Percentiles rank a stretch among this genome's conserved stretches.
These are phyloP conservation scores for Tapirus terrestris DNA, from an alignment of 2,113 vertebrate species.

Conservation along the genomic window DNA sequence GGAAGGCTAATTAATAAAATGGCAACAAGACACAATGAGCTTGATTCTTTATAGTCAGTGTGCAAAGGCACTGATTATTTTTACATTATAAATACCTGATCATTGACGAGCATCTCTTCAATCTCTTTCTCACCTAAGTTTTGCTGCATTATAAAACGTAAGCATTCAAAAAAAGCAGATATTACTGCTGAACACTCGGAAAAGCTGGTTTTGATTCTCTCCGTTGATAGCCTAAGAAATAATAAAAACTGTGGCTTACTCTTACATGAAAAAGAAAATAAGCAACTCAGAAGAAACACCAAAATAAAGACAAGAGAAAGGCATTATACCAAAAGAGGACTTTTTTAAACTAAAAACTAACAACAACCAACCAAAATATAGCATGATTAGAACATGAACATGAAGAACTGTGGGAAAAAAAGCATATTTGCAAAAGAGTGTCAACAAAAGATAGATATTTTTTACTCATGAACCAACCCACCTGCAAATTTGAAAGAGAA, in stretches of 20 bases:
- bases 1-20: neutral
- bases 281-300: no score
- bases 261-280: slow-evolving; percentile 20
- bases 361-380: neutral
- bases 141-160: slow-evolving; percentile 91
- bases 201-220: slow-evolving; percentile 89
- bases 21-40: neutral
- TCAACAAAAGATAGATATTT: neutral
- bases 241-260: slow-evolving; percentile 36
- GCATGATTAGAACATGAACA: neutral
- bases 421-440: neutral
- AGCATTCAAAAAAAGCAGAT: slow-evolving; percentile 92
- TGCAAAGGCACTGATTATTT: neutral
- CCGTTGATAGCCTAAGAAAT: slow-evolving; percentile 89
- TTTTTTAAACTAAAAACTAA: slow-evolving; percentile 35
- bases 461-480: neutral
- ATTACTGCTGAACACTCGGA: slow-evolving; percentile 93
- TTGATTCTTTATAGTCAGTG: neutral
- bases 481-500: neutral
- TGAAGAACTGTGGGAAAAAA: neutral
- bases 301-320: neutral
- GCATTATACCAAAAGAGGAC: neutral
- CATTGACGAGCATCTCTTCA: slow-evolving; percentile 91
- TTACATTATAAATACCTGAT: slow-evolving; percentile 89
- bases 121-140: slow-evolving; percentile 86